phyloP scores from a whole-genome alignment of 2,888 invertebrate species.

The Drosophila leonis region DNA sequence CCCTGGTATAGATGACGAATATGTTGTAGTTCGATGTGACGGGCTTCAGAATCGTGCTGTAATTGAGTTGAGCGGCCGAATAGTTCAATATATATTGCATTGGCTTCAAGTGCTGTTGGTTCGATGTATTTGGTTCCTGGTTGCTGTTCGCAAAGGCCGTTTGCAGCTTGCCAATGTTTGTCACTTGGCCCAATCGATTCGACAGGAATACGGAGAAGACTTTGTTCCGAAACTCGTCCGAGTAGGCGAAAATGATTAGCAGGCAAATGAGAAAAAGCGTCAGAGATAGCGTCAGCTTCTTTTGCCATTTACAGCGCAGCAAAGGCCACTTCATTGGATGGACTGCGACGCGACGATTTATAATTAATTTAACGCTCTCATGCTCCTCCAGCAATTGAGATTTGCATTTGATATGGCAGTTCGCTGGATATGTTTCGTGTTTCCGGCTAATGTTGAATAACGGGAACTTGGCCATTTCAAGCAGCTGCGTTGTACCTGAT shows the following conservation, averaged over 20 bases:
- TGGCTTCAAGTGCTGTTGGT: conserved; percentile 48
- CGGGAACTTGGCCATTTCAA: conserved; percentile 66
- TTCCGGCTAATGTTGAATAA: conserved; percentile 69
- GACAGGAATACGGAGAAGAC: conserved; percentile 75
- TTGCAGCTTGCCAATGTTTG: conserved; percentile 43
- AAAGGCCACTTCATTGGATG: conserved; percentile 59
- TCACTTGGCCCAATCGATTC: conserved; percentile 44
- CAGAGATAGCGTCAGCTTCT: conserved; percentile 76
- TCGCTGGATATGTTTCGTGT: conserved; percentile 71
- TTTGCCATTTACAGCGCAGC: conserved; percentile 79
- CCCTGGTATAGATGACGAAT: conserved; percentile 84
- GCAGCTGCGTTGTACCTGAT: conserved; percentile 39
- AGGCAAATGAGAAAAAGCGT: conserved; percentile 80
- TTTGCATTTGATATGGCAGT: conserved; percentile 54
- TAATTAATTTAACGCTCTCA: conserved; percentile 69
- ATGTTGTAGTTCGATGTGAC: conserved; percentile 82
- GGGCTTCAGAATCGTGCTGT: conserved; percentile 38
- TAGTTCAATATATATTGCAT: conserved; percentile 67
- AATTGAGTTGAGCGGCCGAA: conserved; percentile 52
- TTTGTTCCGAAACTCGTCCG: conserved; percentile 74
- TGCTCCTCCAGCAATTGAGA: conserved; percentile 69
- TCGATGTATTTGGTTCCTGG: conserved; percentile 28
- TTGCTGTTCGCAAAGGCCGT: conserved; percentile 34
- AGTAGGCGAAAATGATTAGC: conserved; percentile 83
- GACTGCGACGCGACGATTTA: conserved; percentile 61